Evolutionary conservation across 2,888 invertebrate genomes (phyloP).

Genomic region (Phlogophora meticulosa): DNA sequence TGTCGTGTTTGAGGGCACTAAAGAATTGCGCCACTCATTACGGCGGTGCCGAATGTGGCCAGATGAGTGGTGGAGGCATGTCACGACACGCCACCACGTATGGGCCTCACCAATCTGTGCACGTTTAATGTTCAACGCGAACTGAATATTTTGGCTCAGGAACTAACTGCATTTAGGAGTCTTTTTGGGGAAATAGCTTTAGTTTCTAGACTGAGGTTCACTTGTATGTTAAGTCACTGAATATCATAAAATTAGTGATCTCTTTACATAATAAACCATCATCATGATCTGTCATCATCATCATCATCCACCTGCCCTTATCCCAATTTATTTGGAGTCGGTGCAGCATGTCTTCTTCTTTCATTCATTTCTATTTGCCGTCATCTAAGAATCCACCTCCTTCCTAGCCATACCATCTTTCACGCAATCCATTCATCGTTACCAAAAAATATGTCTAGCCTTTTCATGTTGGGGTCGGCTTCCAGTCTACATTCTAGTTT

Average conservation of each 20-base stretch:
- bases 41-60: constrained; percentile 77
- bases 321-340: too few species aligned
- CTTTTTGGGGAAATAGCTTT: constrained; percentile 17
- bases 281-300: too few species aligned
- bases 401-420: too few species aligned
- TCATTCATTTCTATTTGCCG: too few species aligned
- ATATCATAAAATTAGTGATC: constrained; percentile 1
- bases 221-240: neutral
- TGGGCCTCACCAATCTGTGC: constrained; percentile 47
- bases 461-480: too few species aligned
- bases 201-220: neutral
- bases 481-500: too few species aligned
- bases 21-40: constrained; percentile 84
- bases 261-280: neutral
- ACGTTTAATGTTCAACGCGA: constrained; percentile 59
- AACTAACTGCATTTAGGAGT: constrained; percentile 37
- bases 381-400: too few species aligned
- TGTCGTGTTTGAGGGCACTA: constrained; percentile 83
- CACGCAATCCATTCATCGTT: too few species aligned
- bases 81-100: constrained; percentile 75
- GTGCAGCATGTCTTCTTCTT: too few species aligned
- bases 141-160: constrained; percentile 39
- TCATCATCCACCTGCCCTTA: too few species aligned
- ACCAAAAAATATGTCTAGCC: too few species aligned
- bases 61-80: constrained; percentile 75